phyloP scores from a whole-genome alignment of 2,888 invertebrate genomes.

The Aspidiotus rigidus region DNA sequence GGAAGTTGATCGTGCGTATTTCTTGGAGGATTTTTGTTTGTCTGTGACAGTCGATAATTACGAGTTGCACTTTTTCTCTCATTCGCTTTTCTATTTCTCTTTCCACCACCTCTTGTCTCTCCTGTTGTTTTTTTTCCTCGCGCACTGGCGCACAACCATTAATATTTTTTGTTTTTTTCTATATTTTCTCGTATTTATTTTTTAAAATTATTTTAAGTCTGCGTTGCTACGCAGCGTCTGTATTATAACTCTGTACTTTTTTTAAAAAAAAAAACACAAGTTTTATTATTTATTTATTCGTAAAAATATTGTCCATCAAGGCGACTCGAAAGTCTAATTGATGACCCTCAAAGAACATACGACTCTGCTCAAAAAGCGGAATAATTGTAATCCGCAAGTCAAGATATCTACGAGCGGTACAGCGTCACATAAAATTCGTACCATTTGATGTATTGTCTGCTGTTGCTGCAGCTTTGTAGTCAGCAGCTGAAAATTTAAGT shows the following conservation, averaged over 20 bases:
- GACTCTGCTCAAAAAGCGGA: too few species aligned
- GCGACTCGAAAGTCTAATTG: too few species aligned
- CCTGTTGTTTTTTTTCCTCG: conserved; percentile 6
- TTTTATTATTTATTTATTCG: conserved; percentile 1
- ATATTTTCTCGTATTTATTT: conserved; percentile 14
- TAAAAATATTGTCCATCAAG: not conserved
- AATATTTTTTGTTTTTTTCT: conserved; percentile 1
- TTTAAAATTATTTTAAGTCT: not conserved
- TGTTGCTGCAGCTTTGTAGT: too few species aligned
- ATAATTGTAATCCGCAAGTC: too few species aligned
- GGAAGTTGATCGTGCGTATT: too few species aligned
- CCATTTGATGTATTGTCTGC: too few species aligned
- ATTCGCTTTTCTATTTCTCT: conserved; percentile 5
- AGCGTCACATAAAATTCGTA: too few species aligned
- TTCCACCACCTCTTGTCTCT: not conserved
- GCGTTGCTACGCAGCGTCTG: not conserved
- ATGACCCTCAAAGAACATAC: too few species aligned
- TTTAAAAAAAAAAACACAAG: not conserved
- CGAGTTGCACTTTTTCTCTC: conserved; percentile 3
- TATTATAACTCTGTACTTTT: not conserved
- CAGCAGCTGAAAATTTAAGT: too few species aligned
- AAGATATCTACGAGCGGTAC: too few species aligned
- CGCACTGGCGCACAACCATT: not conserved
- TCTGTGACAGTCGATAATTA: not conserved
- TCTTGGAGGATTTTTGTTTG: too few species aligned